Evolutionary conservation across 2,888 invertebrate genomes (phyloP).

Genomic region (Leucophora obtusa): DNA sequence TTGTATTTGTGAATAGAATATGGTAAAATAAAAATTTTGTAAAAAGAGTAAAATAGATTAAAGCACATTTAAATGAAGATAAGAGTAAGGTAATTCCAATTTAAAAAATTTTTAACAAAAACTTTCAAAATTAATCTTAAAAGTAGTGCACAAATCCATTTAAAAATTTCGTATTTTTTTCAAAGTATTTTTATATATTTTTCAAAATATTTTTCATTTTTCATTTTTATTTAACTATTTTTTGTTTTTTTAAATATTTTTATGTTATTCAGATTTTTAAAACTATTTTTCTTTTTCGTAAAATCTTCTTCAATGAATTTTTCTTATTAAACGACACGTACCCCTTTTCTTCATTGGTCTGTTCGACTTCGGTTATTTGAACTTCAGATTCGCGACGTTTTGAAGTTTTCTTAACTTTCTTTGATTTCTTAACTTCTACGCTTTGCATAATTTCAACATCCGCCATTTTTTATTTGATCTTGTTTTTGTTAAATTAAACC

Average conservation of each 20-base stretch:
- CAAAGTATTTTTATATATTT: no score
- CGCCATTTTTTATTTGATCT: conserved; percentile 83
- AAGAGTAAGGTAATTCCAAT: not conserved
- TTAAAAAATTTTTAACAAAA: not conserved
- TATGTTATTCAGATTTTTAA: not conserved
- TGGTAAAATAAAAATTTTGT: conserved; percentile 15
- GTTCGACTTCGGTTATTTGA: conserved; percentile 89
- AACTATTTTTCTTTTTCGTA: not conserved
- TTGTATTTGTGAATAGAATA: conserved; percentile 29
- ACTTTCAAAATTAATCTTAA: no score
- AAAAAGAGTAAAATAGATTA: conserved; percentile 4
- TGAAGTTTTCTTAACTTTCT: conserved; percentile 94
- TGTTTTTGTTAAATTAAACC: conserved; percentile 21
- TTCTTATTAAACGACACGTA: conserved; percentile 84
- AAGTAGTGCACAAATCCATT: no score
- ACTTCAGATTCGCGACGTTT: conserved; percentile 90
- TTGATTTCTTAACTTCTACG: conserved; percentile 90
- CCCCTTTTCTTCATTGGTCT: conserved; percentile 84
- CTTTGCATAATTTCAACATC: conserved; percentile 94
- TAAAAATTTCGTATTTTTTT: no score
- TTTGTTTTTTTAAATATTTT: not conserved
- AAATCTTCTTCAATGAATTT: conserved; percentile 23
- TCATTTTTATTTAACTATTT: no score
- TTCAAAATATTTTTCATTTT: no score
- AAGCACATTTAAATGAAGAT: not conserved